These are phyloP conservation scores for Silurus aristotelis DNA, from an alignment of 2,797 vertebrate species.

Conservation along the genomic window DNA sequence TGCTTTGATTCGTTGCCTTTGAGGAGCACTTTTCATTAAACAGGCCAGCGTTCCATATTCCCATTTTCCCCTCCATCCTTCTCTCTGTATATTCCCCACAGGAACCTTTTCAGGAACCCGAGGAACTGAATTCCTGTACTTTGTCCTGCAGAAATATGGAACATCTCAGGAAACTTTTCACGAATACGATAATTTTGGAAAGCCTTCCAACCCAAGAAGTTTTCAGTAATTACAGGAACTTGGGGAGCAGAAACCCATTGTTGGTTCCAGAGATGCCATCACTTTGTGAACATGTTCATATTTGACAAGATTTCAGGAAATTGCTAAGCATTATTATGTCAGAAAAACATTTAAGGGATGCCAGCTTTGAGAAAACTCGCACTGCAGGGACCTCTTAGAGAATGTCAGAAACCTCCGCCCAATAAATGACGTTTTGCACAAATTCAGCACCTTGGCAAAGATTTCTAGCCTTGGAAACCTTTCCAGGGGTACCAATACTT, in stretches of 20 bases:
- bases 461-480: too few relatives aligned
- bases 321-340: too few relatives aligned
- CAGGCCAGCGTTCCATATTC: not conserved
- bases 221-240: not conserved
- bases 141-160: not conserved
- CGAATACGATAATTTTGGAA: not conserved
- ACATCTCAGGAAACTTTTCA: not conserved
- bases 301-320: not conserved
- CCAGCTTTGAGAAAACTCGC: too few relatives aligned
- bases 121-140: too few relatives aligned
- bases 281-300: not conserved
- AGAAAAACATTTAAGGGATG: too few relatives aligned
- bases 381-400: too few relatives aligned
- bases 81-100: not conserved
- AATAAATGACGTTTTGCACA: too few relatives aligned
- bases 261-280: not conserved
- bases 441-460: too few relatives aligned
- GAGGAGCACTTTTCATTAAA: not conserved
- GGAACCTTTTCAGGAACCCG: not conserved
- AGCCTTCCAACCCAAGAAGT: not conserved
- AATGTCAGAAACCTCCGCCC: too few relatives aligned
- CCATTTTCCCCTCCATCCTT: not conserved
- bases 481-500: too few relatives aligned
- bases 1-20: slow-evolving; percentile 16
- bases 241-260: not conserved